Evolutionary conservation across 2,888 invertebrate genomes (phyloP).

Genomic region (Oxyscelio sp.): DNA sequence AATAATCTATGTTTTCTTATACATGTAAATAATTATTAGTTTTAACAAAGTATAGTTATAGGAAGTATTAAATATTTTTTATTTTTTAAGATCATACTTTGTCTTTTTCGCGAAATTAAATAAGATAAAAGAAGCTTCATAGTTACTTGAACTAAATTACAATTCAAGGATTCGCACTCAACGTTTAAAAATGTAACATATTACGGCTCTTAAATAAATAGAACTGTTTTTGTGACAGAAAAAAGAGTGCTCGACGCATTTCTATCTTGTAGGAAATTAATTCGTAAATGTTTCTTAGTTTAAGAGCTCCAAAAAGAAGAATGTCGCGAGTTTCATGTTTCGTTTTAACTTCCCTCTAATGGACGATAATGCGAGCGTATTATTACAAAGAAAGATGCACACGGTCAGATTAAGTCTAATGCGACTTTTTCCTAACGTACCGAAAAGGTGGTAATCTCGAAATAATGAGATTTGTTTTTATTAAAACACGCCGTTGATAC

Average conservation of each 20-base stretch:
- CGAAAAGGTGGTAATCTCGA: conserved; percentile 43
- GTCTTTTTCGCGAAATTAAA: conserved; percentile 9
- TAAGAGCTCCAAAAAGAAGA: conserved; percentile 31
- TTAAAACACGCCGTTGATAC: not conserved
- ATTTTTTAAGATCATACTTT: too few relatives aligned
- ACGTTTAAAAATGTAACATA: conserved; percentile 10
- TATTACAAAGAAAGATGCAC: conserved; percentile 47
- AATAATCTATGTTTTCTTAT: too few relatives aligned
- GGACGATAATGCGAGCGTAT: conserved; percentile 59
- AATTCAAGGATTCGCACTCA: not conserved
- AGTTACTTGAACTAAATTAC: not conserved
- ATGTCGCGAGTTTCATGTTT: conserved; percentile 34
- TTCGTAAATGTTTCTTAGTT: conserved; percentile 55
- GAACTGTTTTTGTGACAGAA: conserved; percentile 27
- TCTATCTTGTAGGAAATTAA: conserved; percentile 51
- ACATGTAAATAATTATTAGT: too few relatives aligned
- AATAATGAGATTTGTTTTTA: conserved; percentile 24
- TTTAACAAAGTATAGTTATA: too few relatives aligned
- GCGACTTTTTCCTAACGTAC: conserved; percentile 35
- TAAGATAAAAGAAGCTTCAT: not conserved
- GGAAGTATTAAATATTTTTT: too few relatives aligned
- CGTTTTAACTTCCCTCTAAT: conserved; percentile 46
- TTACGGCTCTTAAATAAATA: conserved; percentile 41
- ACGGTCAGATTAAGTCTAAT: conserved; percentile 55
- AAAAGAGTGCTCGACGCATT: conserved; percentile 14